phyloP scores from a whole-genome alignment of 2,797 vertebrate species.

The Rousettus madagascariensis region DNA sequence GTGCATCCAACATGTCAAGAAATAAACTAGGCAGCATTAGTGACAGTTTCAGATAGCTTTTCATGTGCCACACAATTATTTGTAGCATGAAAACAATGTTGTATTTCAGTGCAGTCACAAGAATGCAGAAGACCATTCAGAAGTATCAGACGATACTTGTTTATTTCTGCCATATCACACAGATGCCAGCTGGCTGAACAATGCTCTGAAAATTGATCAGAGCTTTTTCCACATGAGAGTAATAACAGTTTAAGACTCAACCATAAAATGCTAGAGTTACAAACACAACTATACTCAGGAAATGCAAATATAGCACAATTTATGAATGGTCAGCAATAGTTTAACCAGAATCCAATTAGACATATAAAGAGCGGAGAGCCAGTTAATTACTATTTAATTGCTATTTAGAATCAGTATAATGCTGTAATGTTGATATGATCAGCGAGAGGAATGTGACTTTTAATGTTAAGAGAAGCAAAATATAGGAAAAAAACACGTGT shows the following conservation, averaged over 20 bases:
- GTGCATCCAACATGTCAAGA: background rate
- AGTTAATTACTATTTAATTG: background rate
- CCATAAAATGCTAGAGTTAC: background rate
- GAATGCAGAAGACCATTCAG: background rate
- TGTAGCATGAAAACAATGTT: background rate
- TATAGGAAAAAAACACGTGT: background rate
- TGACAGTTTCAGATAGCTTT: background rate
- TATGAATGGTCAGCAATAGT: background rate
- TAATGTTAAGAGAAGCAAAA: background rate
- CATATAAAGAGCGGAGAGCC: background rate
- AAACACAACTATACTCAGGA: background rate
- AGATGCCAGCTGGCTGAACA: conserved; percentile 8
- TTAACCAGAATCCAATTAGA: background rate
- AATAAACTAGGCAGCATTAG: background rate
- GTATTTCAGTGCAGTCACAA: background rate
- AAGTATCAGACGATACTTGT: background rate
- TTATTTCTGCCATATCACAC: background rate
- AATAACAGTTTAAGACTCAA: background rate
- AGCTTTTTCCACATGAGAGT: background rate
- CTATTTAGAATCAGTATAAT: conserved; percentile 5
- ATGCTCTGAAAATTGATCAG: conserved; percentile 1
- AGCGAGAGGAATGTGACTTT: background rate
- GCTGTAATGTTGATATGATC: background rate
- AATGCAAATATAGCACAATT: background rate
- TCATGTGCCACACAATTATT: background rate